Base-by-base conservation (phyloP, 1,140 invertebrate species). In the Cotesia chilonis region DNA sequence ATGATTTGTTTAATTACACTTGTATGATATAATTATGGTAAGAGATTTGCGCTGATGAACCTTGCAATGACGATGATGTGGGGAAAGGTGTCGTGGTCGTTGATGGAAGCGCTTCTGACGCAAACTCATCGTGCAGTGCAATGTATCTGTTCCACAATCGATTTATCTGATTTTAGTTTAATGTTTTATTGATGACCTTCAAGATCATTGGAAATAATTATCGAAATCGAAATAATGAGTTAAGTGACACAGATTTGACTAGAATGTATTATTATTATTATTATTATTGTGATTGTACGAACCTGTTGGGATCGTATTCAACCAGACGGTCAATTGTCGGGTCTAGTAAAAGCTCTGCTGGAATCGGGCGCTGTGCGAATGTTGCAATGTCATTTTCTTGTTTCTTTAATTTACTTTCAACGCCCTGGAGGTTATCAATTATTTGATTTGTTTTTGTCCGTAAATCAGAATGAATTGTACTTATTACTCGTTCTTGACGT, bases 391-490 rank as follows among this genome's bases (percentile, higher is more conserved):
- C 92, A 76, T 93, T 91, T 77, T 94, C 93, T 78, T 94, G 93
- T 81, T 94, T 94, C 84, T 94, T 94, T 36, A 95, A 82, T 51
- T 93, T 88, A 74, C 92, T 94, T 79, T 95, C 94, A 5, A 96
- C 94, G 83, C 94, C 92, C 80, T 94, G 93, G 69, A 96, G 87
- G 81, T 96, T 96, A 71, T 94, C 92, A 20, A 96, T 95, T 63
- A 96, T 96, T 74, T 94, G 91, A 81, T 95, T 95, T 0, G 94
- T 93, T 83, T 95, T 95, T 0, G 90, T 84, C 71, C 92, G 89
- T 5, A 96, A 84, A 83, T 96, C 95, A 36, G 92, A 92, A 81
- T 95, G 94, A 68, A 96, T 95, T 84, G 95, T 93, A 54, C 90
- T 94, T 75, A 96, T 95, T 7, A 94, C 94, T 12, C 94, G 88